Conservation (phyloP, 1,140 invertebrate genomes). For the Caenorhabditis brenneri region DNA sequence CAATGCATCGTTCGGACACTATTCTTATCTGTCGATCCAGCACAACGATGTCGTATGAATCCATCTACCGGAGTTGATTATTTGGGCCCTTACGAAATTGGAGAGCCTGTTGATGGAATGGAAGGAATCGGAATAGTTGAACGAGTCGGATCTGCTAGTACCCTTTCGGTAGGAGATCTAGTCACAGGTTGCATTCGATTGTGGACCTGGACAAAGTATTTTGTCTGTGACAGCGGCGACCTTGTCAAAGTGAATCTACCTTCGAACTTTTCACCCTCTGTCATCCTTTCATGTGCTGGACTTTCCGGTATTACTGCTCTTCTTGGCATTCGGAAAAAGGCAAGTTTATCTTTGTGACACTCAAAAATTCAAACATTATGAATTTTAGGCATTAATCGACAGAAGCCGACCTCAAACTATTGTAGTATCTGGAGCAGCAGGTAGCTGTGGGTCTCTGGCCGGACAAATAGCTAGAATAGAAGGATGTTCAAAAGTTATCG, state of each 20-base stretch:
- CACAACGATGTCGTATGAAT: conserved; percentile 19
- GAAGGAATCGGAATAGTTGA: conserved; percentile 24
- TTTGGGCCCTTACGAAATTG: conserved; percentile 24
- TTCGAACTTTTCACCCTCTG: neutral
- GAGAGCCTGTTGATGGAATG: conserved; percentile 16
- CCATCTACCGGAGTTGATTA: conserved; percentile 14
- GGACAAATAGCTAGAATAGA: conserved; percentile 17
- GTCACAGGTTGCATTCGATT: conserved; percentile 19
- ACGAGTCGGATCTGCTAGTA: neutral
- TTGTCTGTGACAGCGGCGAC: conserved; percentile 5
- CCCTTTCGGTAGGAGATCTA: neutral
- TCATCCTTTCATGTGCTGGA: conserved; percentile 25
- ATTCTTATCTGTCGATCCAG: conserved; percentile 2
- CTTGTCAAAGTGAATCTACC: conserved; percentile 35
- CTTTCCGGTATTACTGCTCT: conserved; percentile 17
- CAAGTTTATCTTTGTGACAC: neutral
- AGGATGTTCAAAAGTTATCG: conserved; percentile 15
- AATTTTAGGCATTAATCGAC: neutral
- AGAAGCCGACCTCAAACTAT: conserved; percentile 5
- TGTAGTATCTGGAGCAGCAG: conserved; percentile 18
- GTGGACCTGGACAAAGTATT: conserved; percentile 33
- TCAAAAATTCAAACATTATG: neutral
- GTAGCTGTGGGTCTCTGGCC: conserved; percentile 3
- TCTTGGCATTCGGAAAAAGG: conserved; percentile 14
- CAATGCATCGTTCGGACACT: conserved; percentile 18